phyloP scores from a whole-genome alignment of 2,113 vertebrate species.

The Symphodus melops region DNA sequence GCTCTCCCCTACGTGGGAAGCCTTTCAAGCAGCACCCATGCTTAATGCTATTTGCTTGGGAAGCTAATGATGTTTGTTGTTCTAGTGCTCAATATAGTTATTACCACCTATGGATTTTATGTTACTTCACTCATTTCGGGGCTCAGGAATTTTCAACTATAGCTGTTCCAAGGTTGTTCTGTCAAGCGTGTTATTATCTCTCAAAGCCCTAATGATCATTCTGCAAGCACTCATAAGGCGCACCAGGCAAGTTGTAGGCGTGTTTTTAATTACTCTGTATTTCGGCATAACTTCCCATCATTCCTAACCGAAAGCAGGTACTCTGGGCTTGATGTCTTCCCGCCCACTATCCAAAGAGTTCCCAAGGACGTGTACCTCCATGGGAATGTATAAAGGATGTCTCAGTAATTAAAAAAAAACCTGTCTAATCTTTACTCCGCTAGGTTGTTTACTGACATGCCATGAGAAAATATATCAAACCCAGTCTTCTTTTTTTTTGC shows the following conservation, averaged over 20 bases:
- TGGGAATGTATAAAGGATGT: constrained; percentile 47
- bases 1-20: constrained; percentile 48
- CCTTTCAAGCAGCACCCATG: constrained; percentile 43
- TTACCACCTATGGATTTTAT: constrained; percentile 62
- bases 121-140: neutral
- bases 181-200: constrained; percentile 42
- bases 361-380: constrained; percentile 37
- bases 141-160: constrained; percentile 14
- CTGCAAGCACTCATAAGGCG: constrained; percentile 28
- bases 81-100: constrained; percentile 45
- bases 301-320: constrained; percentile 21
- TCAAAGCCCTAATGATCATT: constrained; percentile 38
- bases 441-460: constrained; percentile 24
- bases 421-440: constrained; percentile 35
- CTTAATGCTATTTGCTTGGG: constrained; percentile 52
- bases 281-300: constrained; percentile 22
- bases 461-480: constrained; percentile 20
- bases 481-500: neutral
- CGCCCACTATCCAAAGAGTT: constrained; percentile 39
- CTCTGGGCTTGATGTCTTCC: constrained; percentile 35
- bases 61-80: constrained; percentile 60
- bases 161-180: constrained; percentile 29
- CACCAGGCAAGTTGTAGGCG: constrained; percentile 43
- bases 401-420: constrained; percentile 56
- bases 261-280: constrained; percentile 63